Evolutionary conservation across 2,888 invertebrate species (phyloP), one percentile per base, ranked within the genome.

Genomic region (Nomada hirtipes): DNA sequence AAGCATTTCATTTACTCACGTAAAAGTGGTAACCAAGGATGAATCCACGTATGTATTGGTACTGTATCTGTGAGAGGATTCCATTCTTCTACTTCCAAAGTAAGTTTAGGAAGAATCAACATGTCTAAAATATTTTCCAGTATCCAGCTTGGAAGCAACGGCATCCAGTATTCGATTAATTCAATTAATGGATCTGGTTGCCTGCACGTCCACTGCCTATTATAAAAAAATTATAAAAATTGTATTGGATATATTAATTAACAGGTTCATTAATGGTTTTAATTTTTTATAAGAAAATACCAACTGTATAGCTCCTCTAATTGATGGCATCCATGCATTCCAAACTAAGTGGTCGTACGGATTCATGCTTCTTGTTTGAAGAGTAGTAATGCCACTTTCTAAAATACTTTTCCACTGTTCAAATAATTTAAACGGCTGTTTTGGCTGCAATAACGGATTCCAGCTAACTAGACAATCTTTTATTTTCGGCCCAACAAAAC

Each of bases 21-120:
- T 92, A 99, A 96, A 10, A 98, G 94, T 0, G 97, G 97, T 79
- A 98, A 96, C 99, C 99, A 99, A 0, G 99, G 99, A 93, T 99
- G 97, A 81, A 99, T 96, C 99, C 99, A 99, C 4, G 97, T 96
- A 93, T 99, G 99, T 86, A 99, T 97, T 18, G 99, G 99, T 85
- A 98, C 96, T 0, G 98, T 97, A 93, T 99, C 99, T 0, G 97
- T 97, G 2, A 98, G 95, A 0, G 99, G 99, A 95, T 99, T 98
- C 99, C 99, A 99, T 72, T 95, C 96, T 61, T 97, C 96, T 0
- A 98, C 98, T 86, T 97, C 98, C 0, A 95, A 94, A 26, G 96
- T 95, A 53, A 98, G 93, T 57, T 96, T 95, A 0, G 98, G 98
- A 89, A 98, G 94, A 68, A 99, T 95, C 67, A 97, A 94, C 88